Evolutionary conservation across 2,113 vertebrate species (phyloP).

Genomic region (Lates calcarifer): DNA sequence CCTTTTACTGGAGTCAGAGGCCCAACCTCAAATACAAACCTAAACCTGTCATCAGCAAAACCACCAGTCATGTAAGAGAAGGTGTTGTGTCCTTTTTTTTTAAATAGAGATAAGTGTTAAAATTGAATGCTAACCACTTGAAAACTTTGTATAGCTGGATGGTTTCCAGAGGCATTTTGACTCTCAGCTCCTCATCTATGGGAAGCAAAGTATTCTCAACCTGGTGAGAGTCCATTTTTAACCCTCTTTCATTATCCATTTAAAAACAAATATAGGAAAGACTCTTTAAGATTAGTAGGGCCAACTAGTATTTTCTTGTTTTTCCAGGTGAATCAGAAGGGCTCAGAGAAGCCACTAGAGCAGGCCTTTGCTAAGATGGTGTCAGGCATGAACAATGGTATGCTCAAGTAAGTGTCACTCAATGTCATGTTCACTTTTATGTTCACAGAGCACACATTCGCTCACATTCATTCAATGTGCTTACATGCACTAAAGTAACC

Average conservation of each 20-base stretch:
- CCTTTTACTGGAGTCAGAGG: slow-evolving; percentile 98
- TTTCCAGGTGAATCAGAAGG: slow-evolving; percentile 96
- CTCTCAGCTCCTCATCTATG: slow-evolving; percentile 96
- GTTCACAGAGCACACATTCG: neutral
- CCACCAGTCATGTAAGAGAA: slow-evolving; percentile 84
- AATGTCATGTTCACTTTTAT: neutral
- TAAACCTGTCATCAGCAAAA: slow-evolving; percentile 94
- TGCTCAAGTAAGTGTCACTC: slow-evolving; percentile 88
- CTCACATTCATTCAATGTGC: neutral
- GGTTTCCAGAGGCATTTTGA: slow-evolving; percentile 95
- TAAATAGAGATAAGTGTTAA: neutral
- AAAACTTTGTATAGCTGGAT: slow-evolving; percentile 58
- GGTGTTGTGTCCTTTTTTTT: neutral
- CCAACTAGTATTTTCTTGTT: neutral
- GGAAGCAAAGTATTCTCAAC: slow-evolving; percentile 96
- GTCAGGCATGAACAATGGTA: slow-evolving; percentile 88
- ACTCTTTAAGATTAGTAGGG: neutral
- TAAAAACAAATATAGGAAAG: neutral
- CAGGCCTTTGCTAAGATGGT: slow-evolving; percentile 94
- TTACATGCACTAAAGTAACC: neutral
- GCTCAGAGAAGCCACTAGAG: slow-evolving; percentile 96
- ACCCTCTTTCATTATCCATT: neutral
- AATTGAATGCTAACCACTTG: neutral
- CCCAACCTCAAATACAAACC: slow-evolving; percentile 99
- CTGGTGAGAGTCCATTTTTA: slow-evolving; percentile 84